phyloP scores from a whole-genome alignment of 2,113 vertebrate genomes.

The Axis porcinus region DNA sequence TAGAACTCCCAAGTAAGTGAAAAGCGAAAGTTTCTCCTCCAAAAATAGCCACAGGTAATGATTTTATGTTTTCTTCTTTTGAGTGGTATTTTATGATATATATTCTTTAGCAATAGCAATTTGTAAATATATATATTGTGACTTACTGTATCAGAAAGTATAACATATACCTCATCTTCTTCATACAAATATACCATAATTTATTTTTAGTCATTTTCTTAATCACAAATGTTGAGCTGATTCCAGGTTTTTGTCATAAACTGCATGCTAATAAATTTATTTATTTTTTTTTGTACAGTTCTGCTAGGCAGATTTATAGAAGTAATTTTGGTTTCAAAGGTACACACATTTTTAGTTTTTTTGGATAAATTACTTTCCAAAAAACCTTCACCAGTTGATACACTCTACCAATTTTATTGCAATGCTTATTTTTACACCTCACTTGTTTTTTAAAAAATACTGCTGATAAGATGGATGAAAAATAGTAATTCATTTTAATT shows the following conservation, averaged over 20 bases:
- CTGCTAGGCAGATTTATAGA: not conserved
- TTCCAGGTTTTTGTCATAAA: not conserved
- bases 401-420: not conserved
- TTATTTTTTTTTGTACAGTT: not conserved
- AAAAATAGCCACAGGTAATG: not conserved
- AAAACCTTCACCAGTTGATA: not conserved
- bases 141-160: not conserved
- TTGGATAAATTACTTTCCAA: not conserved
- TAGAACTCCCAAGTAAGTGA: not conserved
- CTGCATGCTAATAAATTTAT: not conserved
- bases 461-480: not conserved
- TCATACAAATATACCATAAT: not conserved
- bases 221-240: not conserved
- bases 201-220: not conserved
- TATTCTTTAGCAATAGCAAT: not conserved
- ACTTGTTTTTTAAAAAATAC: not conserved
- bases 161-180: not conserved
- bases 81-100: not conserved
- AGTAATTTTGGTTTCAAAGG: not conserved
- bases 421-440: not conserved
- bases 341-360: not conserved
- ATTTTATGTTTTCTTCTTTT: slow-evolving; percentile 1
- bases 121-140: not conserved
- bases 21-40: not conserved
- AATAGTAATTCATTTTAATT: not conserved